Conservation (phyloP, 2,797 vertebrate species). For the Halcyon smyrnensis region DNA sequence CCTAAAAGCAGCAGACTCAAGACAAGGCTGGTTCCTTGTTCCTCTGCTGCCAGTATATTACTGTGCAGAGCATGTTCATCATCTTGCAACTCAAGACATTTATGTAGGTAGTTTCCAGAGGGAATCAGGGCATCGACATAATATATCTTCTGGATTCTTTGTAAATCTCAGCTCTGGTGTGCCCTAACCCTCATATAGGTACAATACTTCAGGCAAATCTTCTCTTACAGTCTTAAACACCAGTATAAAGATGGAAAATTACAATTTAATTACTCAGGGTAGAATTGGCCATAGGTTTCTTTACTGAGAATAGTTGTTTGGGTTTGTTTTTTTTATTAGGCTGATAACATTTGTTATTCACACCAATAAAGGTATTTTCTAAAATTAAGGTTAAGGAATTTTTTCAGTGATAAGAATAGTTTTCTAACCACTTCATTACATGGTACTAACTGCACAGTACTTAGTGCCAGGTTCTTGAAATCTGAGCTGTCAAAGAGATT, state of each 20-base stretch:
- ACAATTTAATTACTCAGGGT: background rate
- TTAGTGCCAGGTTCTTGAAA: background rate
- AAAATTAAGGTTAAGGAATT: background rate
- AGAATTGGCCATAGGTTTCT: background rate
- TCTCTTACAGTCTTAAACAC: background rate
- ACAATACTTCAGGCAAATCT: background rate
- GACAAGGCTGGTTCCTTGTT: background rate
- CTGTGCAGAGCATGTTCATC: background rate
- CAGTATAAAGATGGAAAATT: background rate
- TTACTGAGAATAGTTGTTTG: background rate
- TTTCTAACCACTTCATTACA: background rate
- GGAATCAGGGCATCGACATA: too few relatives aligned
- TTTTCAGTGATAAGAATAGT: background rate
- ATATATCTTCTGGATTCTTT: background rate
- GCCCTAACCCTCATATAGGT: background rate
- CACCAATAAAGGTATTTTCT: background rate
- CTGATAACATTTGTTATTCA: background rate
- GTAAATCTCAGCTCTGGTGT: background rate
- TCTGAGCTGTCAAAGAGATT: background rate
- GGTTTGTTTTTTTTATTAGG: background rate
- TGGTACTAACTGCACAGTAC: background rate
- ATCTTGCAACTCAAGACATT: background rate
- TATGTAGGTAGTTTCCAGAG: background rate
- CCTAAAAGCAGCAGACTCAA: background rate
- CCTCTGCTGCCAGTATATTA: background rate